Percentiles rank a stretch among this genome's conserved stretches.
Evolutionary conservation across 2,888 invertebrate genomes (phyloP).

Genomic region (Ormyrus pomaceus): DNA sequence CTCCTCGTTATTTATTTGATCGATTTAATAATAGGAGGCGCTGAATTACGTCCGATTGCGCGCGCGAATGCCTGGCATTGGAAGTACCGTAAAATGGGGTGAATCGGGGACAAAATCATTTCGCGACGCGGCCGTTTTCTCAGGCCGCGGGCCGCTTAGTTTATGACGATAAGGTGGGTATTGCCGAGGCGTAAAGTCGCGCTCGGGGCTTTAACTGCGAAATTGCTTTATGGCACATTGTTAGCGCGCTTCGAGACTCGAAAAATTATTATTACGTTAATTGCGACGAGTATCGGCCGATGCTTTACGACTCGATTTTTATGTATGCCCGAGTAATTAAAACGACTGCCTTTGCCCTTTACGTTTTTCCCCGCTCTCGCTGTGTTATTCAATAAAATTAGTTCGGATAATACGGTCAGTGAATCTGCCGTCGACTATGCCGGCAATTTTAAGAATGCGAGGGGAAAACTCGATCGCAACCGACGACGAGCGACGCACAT

Average conservation of each 20-base stretch:
- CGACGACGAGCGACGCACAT: neutral
- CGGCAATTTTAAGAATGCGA: constrained; percentile 34
- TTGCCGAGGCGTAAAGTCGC: too few relatives aligned
- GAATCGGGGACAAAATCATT: neutral
- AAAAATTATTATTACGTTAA: too few relatives aligned
- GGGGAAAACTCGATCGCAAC: constrained; percentile 24
- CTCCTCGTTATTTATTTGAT: constrained; percentile 25
- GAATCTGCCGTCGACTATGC: constrained; percentile 33
- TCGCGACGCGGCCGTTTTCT: neutral
- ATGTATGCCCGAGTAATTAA: too few relatives aligned
- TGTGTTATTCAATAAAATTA: neutral
- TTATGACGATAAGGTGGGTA: too few relatives aligned
- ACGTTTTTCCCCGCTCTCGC: neutral
- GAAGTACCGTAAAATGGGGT: too few relatives aligned
- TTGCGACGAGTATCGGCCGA: too few relatives aligned
- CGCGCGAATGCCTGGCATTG: neutral
- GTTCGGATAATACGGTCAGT: constrained; percentile 3
- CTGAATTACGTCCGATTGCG: neutral
- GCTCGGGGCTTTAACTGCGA: too few relatives aligned
- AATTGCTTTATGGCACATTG: too few relatives aligned
- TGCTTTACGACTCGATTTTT: too few relatives aligned
- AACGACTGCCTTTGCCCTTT: too few relatives aligned
- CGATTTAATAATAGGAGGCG: constrained; percentile 9
- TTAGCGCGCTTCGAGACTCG: too few relatives aligned
- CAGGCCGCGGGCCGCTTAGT: neutral